Conservation (phyloP, 2,888 invertebrate species). For the Bhutanitis thaidina region DNA sequence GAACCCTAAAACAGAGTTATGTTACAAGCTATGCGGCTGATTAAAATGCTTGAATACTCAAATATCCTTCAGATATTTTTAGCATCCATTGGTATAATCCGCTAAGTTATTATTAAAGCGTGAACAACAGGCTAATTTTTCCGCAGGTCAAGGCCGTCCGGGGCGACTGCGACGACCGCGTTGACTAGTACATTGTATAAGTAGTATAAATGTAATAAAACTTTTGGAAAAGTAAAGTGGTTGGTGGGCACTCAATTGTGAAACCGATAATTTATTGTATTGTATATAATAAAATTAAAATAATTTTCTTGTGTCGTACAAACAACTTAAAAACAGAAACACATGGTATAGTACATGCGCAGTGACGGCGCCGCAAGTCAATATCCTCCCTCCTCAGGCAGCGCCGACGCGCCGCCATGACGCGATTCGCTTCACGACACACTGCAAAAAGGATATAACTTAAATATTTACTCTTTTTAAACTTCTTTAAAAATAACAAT, state of each 20-base stretch:
- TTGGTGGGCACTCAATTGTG: too few relatives aligned
- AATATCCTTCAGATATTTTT: constrained; percentile 13
- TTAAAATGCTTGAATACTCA: not conserved
- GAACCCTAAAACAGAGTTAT: too few relatives aligned
- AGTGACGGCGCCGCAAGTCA: constrained; percentile 70
- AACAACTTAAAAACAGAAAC: constrained; percentile 62
- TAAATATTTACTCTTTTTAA: not conserved
- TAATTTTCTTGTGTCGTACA: constrained; percentile 37
- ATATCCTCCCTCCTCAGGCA: constrained; percentile 66
- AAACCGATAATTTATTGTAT: too few relatives aligned
- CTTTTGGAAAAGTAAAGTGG: not conserved
- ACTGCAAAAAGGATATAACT: constrained; percentile 4
- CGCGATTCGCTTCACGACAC: constrained; percentile 43
- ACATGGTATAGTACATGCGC: constrained; percentile 73
- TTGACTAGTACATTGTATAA: not conserved
- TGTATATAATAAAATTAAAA: not conserved
- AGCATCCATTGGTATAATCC: constrained; percentile 15
- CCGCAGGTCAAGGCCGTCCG: constrained; percentile 54
- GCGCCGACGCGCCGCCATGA: constrained; percentile 73
- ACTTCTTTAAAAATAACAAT: not conserved
- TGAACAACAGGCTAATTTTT: constrained; percentile 23
- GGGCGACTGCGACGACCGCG: constrained; percentile 21
- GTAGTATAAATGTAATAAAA: not conserved
- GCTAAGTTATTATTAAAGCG: constrained; percentile 21
- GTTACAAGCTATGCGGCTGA: too few relatives aligned